Evolutionary conservation across 2,888 invertebrate species (phyloP).

Genomic region (Tribolium freemani): DNA sequence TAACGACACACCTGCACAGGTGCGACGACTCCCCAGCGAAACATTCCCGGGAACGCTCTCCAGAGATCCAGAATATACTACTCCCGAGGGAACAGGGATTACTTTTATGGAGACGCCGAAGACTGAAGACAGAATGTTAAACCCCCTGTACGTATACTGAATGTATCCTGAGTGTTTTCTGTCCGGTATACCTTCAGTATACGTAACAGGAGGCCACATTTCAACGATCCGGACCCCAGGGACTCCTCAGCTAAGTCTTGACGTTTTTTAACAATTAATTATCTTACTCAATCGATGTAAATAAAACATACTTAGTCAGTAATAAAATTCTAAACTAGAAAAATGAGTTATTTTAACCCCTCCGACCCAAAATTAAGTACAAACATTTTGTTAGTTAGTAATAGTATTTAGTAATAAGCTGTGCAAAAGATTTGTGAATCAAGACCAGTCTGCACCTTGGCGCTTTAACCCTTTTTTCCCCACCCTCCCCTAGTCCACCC

Average conservation of each 20-base stretch:
- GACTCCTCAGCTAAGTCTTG: background rate
- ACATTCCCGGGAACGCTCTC: background rate
- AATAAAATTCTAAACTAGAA: too few species aligned
- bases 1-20: background rate
- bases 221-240: conserved; percentile 65
- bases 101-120: conserved; percentile 6
- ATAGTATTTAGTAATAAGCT: too few species aligned
- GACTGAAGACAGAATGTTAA: conserved; percentile 69
- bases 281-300: background rate
- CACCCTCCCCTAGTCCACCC: background rate
- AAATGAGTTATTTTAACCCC: too few species aligned
- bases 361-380: too few species aligned
- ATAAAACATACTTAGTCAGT: too few species aligned
- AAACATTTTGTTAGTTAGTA: too few species aligned
- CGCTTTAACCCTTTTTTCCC: background rate
- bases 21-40: background rate
- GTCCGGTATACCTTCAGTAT: conserved; percentile 99
- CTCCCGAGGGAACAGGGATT: conserved; percentile 30
- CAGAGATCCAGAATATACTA: background rate
- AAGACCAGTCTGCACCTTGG: too few species aligned
- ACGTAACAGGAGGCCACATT: conserved; percentile 98
- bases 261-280: background rate
- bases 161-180: conserved; percentile 99
- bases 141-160: conserved; percentile 99
- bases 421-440: too few species aligned